These are phyloP conservation scores for Brachylomia viminalis DNA, from an alignment of 2,888 invertebrate genomes.

Conservation along the genomic window DNA sequence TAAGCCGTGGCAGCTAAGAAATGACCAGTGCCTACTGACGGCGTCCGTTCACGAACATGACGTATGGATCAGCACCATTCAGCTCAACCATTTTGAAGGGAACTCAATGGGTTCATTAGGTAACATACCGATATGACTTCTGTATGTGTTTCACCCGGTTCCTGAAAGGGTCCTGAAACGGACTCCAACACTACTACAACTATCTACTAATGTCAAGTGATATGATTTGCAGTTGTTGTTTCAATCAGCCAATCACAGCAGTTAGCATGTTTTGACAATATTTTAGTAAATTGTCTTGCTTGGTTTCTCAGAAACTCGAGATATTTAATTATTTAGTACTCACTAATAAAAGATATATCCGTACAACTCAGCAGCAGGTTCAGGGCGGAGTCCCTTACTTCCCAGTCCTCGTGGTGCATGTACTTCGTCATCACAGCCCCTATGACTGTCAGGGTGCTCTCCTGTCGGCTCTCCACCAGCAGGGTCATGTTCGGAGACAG, in stretches of 20 bases:
- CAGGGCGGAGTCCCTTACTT: constrained; percentile 93
- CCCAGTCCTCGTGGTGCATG: constrained; percentile 92
- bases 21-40: too few species aligned
- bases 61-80: too few species aligned
- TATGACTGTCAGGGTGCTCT: constrained; percentile 90
- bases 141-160: neutral
- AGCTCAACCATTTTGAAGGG: too few species aligned
- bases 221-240: neutral
- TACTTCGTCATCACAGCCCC: constrained; percentile 91
- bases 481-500: constrained; percentile 93
- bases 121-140: too few species aligned
- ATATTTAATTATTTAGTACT: constrained; percentile 71
- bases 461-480: constrained; percentile 91
- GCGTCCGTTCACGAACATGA: too few species aligned
- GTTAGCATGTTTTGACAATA: neutral
- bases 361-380: constrained; percentile 92
- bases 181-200: neutral
- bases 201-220: neutral
- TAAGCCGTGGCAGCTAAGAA: too few species aligned
- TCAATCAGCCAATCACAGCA: neutral
- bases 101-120: too few species aligned
- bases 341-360: constrained; percentile 92
- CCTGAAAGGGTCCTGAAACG: too few species aligned
- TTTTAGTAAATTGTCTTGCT: neutral
- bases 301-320: neutral